Percentiles rank a stretch among this genome's conserved stretches.
These are phyloP conservation scores for Hofmannophila pseudospretella DNA, from an alignment of 2,888 invertebrate species.

Conservation along the genomic window DNA sequence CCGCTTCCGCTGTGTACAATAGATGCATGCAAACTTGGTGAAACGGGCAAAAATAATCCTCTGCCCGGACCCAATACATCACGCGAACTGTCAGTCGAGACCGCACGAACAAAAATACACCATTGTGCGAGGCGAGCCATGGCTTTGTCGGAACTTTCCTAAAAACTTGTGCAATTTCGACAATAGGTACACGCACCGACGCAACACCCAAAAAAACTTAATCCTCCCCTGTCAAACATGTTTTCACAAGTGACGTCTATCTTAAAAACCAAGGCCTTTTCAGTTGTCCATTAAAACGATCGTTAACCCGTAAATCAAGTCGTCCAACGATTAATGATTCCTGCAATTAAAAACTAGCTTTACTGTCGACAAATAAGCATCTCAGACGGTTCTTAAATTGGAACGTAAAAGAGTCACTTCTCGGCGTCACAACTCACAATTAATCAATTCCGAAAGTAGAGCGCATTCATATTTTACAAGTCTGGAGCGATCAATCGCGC, in stretches of 20 bases:
- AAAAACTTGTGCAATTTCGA: slow-evolving; percentile 73
- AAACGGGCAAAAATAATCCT: slow-evolving; percentile 77
- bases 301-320: slow-evolving; percentile 42
- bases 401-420: slow-evolving; percentile 40
- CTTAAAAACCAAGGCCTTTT: slow-evolving; percentile 20
- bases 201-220: slow-evolving; percentile 33
- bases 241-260: slow-evolving; percentile 35
- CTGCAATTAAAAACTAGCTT: slow-evolving; percentile 52
- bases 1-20: slow-evolving; percentile 72
- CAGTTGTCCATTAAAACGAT: slow-evolving; percentile 31
- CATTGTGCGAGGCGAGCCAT: slow-evolving; percentile 56
- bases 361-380: slow-evolving; percentile 48
- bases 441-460: slow-evolving; percentile 71
- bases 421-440: slow-evolving; percentile 56
- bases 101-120: slow-evolving; percentile 76
- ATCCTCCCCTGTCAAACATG: slow-evolving; percentile 30
- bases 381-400: slow-evolving; percentile 51
- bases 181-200: slow-evolving; percentile 57
- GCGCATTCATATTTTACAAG: slow-evolving; percentile 60
- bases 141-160: slow-evolving; percentile 67
- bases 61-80: slow-evolving; percentile 70
- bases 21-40: slow-evolving; percentile 74
- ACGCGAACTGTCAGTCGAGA: slow-evolving; percentile 71
- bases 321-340: slow-evolving; percentile 43
- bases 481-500: slow-evolving; percentile 59